phyloP scores from a whole-genome alignment of 2,113 vertebrate genomes.

The Chamaea fasciata region DNA sequence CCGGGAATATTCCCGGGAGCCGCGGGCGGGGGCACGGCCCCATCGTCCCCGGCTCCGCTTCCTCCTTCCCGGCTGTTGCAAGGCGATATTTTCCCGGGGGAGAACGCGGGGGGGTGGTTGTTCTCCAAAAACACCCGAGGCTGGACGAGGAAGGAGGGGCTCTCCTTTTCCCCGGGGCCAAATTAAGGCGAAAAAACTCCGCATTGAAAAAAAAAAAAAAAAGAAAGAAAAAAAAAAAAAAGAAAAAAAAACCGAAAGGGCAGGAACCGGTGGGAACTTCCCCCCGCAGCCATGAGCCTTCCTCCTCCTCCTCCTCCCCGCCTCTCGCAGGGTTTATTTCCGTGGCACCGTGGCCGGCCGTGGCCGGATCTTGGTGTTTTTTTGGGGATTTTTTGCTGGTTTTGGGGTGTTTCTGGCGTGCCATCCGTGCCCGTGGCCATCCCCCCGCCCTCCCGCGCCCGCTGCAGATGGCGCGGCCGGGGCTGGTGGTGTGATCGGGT shows the following conservation, averaged over 20 bases:
- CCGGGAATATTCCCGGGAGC: not conserved
- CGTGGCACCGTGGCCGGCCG: not conserved
- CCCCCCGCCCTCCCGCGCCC: not conserved
- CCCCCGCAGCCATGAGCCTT: not conserved
- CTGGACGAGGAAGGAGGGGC: not conserved
- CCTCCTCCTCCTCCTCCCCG: not conserved
- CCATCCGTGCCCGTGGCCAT: not conserved
- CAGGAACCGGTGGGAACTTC: not conserved
- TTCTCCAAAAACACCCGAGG: not conserved
- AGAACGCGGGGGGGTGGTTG: not conserved
- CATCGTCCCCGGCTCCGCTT: not conserved
- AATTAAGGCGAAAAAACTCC: not conserved
- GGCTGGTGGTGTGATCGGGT: slow-evolving; percentile 17
- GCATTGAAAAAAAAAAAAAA: not conserved
- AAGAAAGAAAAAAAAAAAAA: not conserved
- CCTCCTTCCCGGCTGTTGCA: not conserved
- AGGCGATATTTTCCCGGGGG: not conserved
- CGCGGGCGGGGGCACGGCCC: not conserved
- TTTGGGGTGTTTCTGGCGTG: not conserved
- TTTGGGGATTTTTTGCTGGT: fast-evolving
- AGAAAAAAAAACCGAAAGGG: not conserved
- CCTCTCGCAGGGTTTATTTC: not conserved
- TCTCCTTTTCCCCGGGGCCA: not conserved
- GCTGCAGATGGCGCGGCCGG: slow-evolving; percentile 27
- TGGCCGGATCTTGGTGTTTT: not conserved